Percentiles rank a stretch among this genome's conserved stretches.
These are phyloP conservation scores for Globia sparganii DNA, from an alignment of 2,888 invertebrate species.

Conservation along the genomic window DNA sequence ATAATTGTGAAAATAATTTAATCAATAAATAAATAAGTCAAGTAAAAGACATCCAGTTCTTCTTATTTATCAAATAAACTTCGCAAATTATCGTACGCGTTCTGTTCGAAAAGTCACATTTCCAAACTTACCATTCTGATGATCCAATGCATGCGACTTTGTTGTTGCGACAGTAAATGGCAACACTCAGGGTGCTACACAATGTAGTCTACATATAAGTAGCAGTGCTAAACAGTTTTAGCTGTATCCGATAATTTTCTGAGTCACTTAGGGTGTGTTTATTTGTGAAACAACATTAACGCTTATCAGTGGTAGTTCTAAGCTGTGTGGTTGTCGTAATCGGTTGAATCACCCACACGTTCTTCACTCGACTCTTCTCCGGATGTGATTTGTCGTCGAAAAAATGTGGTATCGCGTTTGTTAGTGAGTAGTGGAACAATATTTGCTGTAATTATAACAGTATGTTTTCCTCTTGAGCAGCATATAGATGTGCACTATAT, in stretches of 20 bases:
- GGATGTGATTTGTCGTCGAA: conserved; percentile 90
- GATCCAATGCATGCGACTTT: conserved; percentile 72
- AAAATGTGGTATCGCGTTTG: conserved; percentile 88
- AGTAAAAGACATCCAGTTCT: conserved; percentile 14
- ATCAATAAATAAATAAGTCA: conserved; percentile 24
- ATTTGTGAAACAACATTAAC: conserved; percentile 73
- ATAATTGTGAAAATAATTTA: conserved; percentile 48
- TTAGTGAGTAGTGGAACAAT: conserved; percentile 79
- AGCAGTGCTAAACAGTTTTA: conserved; percentile 11
- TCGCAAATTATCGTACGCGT: conserved; percentile 55
- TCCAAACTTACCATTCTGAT: conserved; percentile 68
- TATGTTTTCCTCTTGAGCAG: conserved; percentile 85
- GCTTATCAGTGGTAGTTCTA: conserved; percentile 80
- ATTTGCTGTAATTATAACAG: conserved; percentile 83
- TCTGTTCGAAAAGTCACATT: conserved; percentile 59
- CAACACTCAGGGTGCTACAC: conserved; percentile 60
- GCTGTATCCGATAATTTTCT: conserved; percentile 41
- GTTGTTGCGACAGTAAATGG: conserved; percentile 70
- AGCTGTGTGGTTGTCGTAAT: conserved; percentile 79
- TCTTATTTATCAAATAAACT: conserved; percentile 30
- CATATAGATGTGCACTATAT: conserved; percentile 75
- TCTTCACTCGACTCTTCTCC: conserved; percentile 82
- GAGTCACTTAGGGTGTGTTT: conserved; percentile 69
- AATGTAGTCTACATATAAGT: conserved; percentile 24
- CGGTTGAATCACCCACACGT: conserved; percentile 84